These are phyloP conservation scores for Dufourea novaeangliae DNA, from an alignment of 1,140 invertebrate species.

Conservation along the genomic window DNA sequence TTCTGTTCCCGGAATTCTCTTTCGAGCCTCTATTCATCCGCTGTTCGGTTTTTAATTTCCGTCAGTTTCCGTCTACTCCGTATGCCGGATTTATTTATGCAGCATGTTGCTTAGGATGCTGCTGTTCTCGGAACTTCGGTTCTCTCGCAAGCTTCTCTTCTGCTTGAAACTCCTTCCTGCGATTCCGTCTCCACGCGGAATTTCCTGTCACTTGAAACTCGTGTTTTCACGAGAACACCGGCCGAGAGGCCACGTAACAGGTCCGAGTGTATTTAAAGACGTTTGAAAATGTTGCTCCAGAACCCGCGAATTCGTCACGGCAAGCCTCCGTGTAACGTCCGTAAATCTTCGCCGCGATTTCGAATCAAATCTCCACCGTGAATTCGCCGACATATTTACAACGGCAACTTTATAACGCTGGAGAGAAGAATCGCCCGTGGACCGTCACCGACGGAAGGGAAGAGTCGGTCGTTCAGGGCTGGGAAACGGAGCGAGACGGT, in stretches of 20 bases:
- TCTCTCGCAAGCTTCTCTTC: no score
- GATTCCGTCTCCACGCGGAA: background rate
- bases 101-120: background rate
- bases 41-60: background rate
- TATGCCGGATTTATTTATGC: background rate
- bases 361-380: no score
- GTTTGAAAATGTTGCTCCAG: no score
- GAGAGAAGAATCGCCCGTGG: no score
- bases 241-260: no score
- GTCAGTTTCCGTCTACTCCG: background rate
- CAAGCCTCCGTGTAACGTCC: no score
- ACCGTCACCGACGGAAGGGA: background rate
- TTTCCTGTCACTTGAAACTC: background rate
- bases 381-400: no score
- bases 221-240: no score
- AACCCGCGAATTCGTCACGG: no score
- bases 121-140: background rate
- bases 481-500: background rate
- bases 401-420: no score
- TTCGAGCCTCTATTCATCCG: background rate
- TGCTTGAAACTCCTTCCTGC: background rate
- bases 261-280: no score
- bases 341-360: no score
- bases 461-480: background rate
- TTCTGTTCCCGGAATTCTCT: background rate